phyloP scores from a whole-genome alignment of 2,113 vertebrate species.

The Ifrita kowaldi region DNA sequence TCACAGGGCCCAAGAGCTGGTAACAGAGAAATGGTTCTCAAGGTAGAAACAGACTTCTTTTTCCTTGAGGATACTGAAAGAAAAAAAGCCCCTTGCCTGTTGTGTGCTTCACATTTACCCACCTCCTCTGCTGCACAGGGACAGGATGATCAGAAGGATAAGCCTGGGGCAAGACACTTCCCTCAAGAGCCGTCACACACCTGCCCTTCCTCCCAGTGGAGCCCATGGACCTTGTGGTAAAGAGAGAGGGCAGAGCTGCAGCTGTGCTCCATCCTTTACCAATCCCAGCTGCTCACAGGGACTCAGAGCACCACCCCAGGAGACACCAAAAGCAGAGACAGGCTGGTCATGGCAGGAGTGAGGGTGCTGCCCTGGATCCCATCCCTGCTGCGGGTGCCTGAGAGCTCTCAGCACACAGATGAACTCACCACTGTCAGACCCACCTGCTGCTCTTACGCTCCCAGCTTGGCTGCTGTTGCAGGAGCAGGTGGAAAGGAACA shows the following conservation, averaged over 20 bases:
- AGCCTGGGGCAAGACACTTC: neutral
- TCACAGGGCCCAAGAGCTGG: no score
- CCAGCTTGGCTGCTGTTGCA: neutral
- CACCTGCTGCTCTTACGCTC: neutral
- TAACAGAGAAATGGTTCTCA: neutral
- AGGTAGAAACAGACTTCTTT: rapidly evolving
- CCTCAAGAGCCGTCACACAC: neutral
- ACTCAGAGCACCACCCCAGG: neutral
- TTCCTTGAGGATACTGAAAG: neutral
- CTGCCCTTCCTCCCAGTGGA: neutral
- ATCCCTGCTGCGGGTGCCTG: neutral
- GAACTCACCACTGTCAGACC: neutral
- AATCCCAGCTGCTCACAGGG: neutral
- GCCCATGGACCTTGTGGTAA: rapidly evolving
- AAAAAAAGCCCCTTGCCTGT: neutral
- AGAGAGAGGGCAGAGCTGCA: neutral
- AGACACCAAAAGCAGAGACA: neutral
- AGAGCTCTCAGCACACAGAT: neutral
- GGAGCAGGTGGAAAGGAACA: neutral
- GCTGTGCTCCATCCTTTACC: neutral
- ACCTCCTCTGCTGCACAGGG: rapidly evolving
- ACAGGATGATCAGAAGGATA: neutral
- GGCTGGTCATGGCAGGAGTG: rapidly evolving
- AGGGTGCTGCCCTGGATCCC: no score
- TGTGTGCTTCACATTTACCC: neutral